Base-by-base conservation (phyloP, 2,888 invertebrate species). In the Tricholauxania praeusta region DNA sequence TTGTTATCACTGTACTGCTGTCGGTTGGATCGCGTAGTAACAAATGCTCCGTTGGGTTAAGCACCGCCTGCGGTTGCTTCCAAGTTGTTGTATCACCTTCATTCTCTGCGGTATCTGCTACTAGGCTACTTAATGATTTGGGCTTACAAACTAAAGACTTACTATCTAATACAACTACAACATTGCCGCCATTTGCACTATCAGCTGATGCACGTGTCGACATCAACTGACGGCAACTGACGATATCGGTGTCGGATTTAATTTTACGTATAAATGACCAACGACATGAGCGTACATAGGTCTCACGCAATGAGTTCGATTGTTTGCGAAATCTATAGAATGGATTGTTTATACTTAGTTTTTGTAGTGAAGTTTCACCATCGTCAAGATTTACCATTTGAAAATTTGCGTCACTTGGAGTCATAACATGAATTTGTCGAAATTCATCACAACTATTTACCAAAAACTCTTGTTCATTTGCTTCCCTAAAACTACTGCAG, bases 1-100 rank as follows among this genome's bases (percentile, higher is more conserved):
- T 87, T 12, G 87, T 86, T 49, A 87, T 87, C 39, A 87, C 86
- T 72, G 85, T 86, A 49, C 85, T 87, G 76, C 81, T 83, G 53
- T 84, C 84, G 63, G 75, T 75, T 71, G 74, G 73, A 71, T 75
- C 75, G 72, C 71, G 62, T 68, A 71, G n/a, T 28, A 63, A 67
- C 62, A 51, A 17, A 48, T 52, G 12, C 22, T 15, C 14, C 63
- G 71, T 48, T 72, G 72, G 6, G 1, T 39, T 39, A 39, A 39
- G 39, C 39, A 53, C 53, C 53, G 47, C 32, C 60, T 49, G 48
- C 28, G 51, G 22, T 48, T 32, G 14, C 49, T 22, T 68, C 28
- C 48, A 39, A 59, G 51, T 12, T 15, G 64, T 52, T 28, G 69
- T 52, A 19, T 39, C 67, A 32, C n/a, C 49, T 15, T 52, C 72